A percentile compares a stretch with the other conserved stretches of the same genome.
Evolutionary conservation across 2,888 invertebrate species (phyloP).

Genomic region (Tetranychus piercei): DNA sequence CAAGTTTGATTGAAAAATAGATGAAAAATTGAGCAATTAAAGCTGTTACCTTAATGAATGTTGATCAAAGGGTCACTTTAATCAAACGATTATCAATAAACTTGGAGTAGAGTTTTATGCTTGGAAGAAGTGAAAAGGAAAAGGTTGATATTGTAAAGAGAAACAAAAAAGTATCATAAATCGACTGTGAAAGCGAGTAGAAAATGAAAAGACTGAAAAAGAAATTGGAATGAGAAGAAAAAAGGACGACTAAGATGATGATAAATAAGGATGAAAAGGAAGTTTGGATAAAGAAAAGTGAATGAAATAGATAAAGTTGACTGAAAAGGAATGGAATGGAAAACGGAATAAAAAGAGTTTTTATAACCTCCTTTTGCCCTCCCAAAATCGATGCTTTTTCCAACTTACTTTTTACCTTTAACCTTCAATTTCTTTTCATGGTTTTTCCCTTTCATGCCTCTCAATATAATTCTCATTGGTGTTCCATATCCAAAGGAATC

Average conservation of each 20-base stretch:
- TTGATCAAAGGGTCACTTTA: too few relatives aligned
- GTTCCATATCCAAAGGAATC: too few relatives aligned
- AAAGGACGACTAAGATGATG: not conserved
- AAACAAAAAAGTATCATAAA: not conserved
- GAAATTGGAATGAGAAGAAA: not conserved
- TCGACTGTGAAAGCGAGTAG: not conserved
- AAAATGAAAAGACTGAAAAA: not conserved
- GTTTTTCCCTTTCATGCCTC: not conserved
- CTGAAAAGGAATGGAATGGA: not conserved
- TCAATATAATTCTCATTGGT: not conserved
- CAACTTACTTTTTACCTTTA: not conserved
- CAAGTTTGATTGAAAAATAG: too few relatives aligned
- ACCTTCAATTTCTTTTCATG: not conserved
- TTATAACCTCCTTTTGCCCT: too few relatives aligned
- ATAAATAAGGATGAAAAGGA: not conserved
- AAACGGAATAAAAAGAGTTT: too few relatives aligned
- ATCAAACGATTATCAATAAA: too few relatives aligned
- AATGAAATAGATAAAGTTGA: not conserved
- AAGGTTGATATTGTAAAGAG: too few relatives aligned
- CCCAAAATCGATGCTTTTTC: too few relatives aligned
- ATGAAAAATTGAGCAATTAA: too few relatives aligned
- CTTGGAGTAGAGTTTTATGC: too few relatives aligned
- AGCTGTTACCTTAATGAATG: too few relatives aligned
- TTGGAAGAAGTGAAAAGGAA: too few relatives aligned
- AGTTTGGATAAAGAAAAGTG: not conserved